A percentile compares a stretch with the other conserved stretches of the same genome.
Evolutionary conservation across 2,113 vertebrate species (phyloP).

Genomic region (Edolisoma coerulescens): DNA sequence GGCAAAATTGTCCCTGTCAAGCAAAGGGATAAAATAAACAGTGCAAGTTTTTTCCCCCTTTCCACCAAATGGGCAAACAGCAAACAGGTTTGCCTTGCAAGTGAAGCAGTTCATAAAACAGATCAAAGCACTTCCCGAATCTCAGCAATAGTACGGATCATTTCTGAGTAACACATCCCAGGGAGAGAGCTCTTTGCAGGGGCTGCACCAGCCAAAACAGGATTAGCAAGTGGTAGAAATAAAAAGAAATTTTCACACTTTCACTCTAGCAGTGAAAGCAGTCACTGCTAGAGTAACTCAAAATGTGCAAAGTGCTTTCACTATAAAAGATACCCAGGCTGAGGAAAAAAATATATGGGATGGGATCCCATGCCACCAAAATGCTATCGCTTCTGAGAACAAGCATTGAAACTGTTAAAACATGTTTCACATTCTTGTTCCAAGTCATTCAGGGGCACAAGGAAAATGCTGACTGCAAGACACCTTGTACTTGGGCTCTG

Average conservation of each 20-base stretch:
- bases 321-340: background rate
- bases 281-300: conserved; percentile 24
- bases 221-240: conserved; percentile 57
- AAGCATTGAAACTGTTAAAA: conserved; percentile 1
- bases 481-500: background rate
- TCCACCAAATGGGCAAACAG: background rate
- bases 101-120: background rate
- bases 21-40: background rate
- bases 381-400: background rate
- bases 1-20: background rate
- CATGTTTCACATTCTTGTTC: background rate
- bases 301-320: conserved; percentile 28
- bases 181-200: conserved; percentile 23
- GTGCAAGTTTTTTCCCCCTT: background rate
- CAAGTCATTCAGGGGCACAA: background rate
- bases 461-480: background rate
- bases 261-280: conserved; percentile 35
- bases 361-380: background rate
- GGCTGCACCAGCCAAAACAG: conserved; percentile 56
- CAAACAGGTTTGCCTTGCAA: conserved; percentile 6
- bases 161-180: conserved; percentile 48
- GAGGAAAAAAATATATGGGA: background rate
- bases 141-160: background rate
- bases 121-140: conserved; percentile 6
- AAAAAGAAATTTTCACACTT: conserved; percentile 54